Evolutionary conservation across 1,140 invertebrate species (phyloP).

Genomic region (Hyposmocoma kahamanoa): DNA sequence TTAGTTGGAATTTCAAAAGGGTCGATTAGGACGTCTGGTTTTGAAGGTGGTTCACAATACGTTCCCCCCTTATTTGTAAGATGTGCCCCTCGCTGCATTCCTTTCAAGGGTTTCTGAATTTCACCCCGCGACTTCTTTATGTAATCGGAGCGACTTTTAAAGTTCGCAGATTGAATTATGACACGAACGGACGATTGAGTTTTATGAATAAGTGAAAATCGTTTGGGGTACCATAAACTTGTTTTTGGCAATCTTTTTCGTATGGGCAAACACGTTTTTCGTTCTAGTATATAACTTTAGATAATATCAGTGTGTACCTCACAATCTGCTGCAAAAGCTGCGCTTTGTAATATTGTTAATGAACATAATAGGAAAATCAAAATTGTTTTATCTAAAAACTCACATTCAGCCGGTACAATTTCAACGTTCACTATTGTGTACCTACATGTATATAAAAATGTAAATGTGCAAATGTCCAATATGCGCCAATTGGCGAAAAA

Average conservation of each 20-base stretch:
- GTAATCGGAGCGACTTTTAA: slow-evolving; percentile 46
- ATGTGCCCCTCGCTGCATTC: slow-evolving; percentile 37
- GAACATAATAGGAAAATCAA: too few species aligned
- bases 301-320: too few species aligned
- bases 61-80: slow-evolving; percentile 53
- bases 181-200: slow-evolving; percentile 45
- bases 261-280: too few species aligned
- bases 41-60: slow-evolving; percentile 65
- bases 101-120: slow-evolving; percentile 34
- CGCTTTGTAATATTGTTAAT: too few species aligned
- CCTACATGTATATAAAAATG: too few species aligned
- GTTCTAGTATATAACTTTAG: too few species aligned
- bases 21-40: slow-evolving; percentile 70
- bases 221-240: too few species aligned
- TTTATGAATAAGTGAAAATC: slow-evolving; percentile 35
- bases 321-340: too few species aligned
- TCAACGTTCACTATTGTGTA: too few species aligned
- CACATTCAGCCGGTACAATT: too few species aligned
- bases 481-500: slow-evolving; percentile 22
- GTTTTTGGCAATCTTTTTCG: too few species aligned
- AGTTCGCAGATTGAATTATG: slow-evolving; percentile 62
- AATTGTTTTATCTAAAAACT: too few species aligned
- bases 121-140: slow-evolving; percentile 40
- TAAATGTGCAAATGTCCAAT: not conserved
- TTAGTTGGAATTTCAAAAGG: slow-evolving; percentile 71